A percentile compares a stretch with the other conserved stretches of the same genome.
These are phyloP conservation scores for Hydrocynus forskahlii DNA, from an alignment of 2,797 vertebrate genomes.

Conservation along the genomic window DNA sequence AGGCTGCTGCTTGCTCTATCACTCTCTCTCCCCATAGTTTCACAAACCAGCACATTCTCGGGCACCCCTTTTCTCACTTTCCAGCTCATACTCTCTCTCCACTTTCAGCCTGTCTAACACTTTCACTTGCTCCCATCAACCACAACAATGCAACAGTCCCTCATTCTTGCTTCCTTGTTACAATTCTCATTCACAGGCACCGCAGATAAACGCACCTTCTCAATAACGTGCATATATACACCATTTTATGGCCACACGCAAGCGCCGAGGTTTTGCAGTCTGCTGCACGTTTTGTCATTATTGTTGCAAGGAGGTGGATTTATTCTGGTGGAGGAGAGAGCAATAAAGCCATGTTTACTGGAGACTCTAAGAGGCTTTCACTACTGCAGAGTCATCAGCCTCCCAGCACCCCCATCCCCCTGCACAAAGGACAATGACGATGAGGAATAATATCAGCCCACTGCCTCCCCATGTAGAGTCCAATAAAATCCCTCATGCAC, in stretches of 20 bases:
- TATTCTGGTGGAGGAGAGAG: slow-evolving; percentile 40
- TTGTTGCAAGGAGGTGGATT: slow-evolving; percentile 50
- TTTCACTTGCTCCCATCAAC: slow-evolving; percentile 16
- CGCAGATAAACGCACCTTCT: slow-evolving; percentile 32
- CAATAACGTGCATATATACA: slow-evolving; percentile 31
- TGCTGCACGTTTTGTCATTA: slow-evolving; percentile 49
- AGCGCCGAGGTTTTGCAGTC: slow-evolving; percentile 25
- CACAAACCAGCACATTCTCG: slow-evolving; percentile 43
- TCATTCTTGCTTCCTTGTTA: not conserved
- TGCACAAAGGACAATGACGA: slow-evolving; percentile 45
- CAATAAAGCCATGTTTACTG: slow-evolving; percentile 58
- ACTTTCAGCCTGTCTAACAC: slow-evolving; percentile 36
- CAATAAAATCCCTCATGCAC: slow-evolving; percentile 26
- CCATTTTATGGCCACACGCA: not conserved
- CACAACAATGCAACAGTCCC: slow-evolving; percentile 8
- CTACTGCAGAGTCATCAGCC: slow-evolving; percentile 60
- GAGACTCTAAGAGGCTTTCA: slow-evolving; percentile 54
- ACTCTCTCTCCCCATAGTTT: slow-evolving; percentile 3
- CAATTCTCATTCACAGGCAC: slow-evolving; percentile 24
- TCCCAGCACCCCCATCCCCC: not conserved
- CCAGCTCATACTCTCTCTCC: slow-evolving; percentile 7
- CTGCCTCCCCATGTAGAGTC: slow-evolving; percentile 23
- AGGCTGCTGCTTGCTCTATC: slow-evolving; percentile 23
- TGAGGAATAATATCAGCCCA: slow-evolving; percentile 47
- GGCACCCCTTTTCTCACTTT: slow-evolving; percentile 29